A percentile compares a stretch with the other conserved stretches of the same genome.
Evolutionary conservation across 2,113 vertebrate species (phyloP).

Genomic region (Perca flavescens): DNA sequence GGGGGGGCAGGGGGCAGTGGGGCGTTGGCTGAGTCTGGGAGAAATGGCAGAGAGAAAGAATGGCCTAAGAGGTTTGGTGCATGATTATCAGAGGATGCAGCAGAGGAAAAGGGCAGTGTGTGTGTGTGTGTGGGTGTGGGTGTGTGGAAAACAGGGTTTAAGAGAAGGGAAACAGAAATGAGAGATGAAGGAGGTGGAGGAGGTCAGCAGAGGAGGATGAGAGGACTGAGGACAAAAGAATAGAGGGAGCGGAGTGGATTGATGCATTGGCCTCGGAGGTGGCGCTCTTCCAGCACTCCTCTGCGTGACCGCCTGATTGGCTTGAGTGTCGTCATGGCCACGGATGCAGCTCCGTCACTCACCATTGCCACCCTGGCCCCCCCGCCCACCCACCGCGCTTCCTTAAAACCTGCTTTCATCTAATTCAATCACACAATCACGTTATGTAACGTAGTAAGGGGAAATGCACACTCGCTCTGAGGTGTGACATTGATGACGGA

Average conservation of each 20-base stretch:
- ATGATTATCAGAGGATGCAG: constrained; percentile 39
- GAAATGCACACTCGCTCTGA: constrained; percentile 23
- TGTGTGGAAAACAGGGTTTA: neutral
- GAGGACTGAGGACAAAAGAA: constrained; percentile 50
- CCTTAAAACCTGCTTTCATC: constrained; percentile 49
- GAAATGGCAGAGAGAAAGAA: constrained; percentile 11
- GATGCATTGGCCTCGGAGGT: constrained; percentile 24
- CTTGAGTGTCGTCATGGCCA: constrained; percentile 44
- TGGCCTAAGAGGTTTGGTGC: constrained; percentile 7
- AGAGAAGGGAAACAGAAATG: neutral
- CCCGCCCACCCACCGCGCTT: neutral
- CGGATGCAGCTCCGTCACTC: constrained; percentile 24
- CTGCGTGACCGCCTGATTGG: constrained; percentile 25
- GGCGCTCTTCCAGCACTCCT: constrained; percentile 27
- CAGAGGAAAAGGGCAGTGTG: neutral
- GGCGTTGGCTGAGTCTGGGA: constrained; percentile 43
- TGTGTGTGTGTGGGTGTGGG: too few species aligned
- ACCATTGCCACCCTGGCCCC: neutral
- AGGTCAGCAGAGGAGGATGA: constrained; percentile 26
- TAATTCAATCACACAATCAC: constrained; percentile 61
- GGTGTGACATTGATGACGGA: constrained; percentile 11
- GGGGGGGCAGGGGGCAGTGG: constrained; percentile 15
- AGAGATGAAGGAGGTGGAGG: constrained; percentile 13
- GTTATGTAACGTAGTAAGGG: constrained; percentile 29
- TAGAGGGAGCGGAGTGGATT: constrained; percentile 28